A percentile compares a stretch with the other conserved stretches of the same genome.
phyloP scores from a whole-genome alignment of 2,888 invertebrate species.

The Nipponacmea schrenckii region DNA sequence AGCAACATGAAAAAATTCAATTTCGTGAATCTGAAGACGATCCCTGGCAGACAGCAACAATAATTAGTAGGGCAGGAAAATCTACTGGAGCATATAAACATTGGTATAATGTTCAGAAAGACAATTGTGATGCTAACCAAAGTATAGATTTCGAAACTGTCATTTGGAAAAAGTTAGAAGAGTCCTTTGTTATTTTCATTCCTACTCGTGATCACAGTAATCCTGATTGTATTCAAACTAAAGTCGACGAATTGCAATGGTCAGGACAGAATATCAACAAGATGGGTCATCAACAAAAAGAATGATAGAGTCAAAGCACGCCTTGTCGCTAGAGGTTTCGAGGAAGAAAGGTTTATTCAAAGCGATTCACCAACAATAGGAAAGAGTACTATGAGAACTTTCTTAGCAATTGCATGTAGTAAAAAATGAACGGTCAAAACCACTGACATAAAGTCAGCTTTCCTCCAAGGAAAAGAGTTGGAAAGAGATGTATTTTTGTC shows the following conservation, averaged over 20 bases:
- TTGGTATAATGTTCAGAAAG: slow-evolving; percentile 14
- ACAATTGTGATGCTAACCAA: not conserved
- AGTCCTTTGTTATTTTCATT: not conserved
- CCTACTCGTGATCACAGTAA: slow-evolving; percentile 7
- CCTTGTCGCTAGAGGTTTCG: slow-evolving; percentile 11
- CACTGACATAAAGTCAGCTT: slow-evolving; percentile 26
- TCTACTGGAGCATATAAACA: slow-evolving; percentile 9
- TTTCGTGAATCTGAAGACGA: not conserved
- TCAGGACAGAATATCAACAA: slow-evolving; percentile 12
- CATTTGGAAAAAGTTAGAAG: slow-evolving; percentile 1
- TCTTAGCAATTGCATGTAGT: slow-evolving; percentile 17
- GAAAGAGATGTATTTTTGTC: slow-evolving; percentile 20
- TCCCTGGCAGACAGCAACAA: slow-evolving; percentile 13
- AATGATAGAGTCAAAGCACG: slow-evolving; percentile 9
- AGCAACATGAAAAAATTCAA: slow-evolving; percentile 1
- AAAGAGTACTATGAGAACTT: slow-evolving; percentile 12
- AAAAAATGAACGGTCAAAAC: slow-evolving; percentile 22
- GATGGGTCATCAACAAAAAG: slow-evolving; percentile 11
- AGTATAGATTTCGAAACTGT: not conserved
- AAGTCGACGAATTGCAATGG: slow-evolving; percentile 6
- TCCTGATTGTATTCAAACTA: no score
- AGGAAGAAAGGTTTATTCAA: slow-evolving; percentile 10
- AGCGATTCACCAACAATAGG: slow-evolving; percentile 14
- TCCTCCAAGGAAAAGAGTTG: slow-evolving; percentile 23
- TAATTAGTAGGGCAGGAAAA: slow-evolving; percentile 18